These are phyloP conservation scores for Phenganax marumi DNA, from an alignment of 92 coral and sea anemone genomes.

Conservation along the genomic window DNA sequence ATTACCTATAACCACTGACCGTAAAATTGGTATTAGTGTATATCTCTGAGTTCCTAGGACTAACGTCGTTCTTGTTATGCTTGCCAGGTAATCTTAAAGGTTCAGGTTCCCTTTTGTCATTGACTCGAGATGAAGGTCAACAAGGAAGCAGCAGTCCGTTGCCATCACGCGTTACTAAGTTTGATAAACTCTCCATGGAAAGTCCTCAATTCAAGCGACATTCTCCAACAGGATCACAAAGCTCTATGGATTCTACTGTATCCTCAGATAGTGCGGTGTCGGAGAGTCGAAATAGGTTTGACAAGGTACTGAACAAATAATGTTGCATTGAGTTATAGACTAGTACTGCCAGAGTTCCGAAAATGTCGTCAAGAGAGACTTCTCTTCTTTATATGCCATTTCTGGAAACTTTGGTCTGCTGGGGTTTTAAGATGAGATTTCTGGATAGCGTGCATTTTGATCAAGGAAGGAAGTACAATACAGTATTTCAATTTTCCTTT, in stretches of 20 bases:
- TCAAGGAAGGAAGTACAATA: too few species aligned
- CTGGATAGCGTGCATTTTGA: too few species aligned
- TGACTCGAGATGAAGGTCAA: constrained; percentile 29
- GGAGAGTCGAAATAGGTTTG: constrained; percentile 90
- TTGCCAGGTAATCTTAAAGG: constrained; percentile 10
- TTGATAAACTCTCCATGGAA: constrained; percentile 12
- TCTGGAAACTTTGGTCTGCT: too few species aligned
- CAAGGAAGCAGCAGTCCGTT: constrained; percentile 27
- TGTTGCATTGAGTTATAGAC: too few species aligned
- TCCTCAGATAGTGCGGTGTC: constrained; percentile 69
- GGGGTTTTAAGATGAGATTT: too few species aligned
- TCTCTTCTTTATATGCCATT: too few species aligned
- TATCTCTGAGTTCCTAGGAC: background rate
- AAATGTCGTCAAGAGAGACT: too few species aligned
- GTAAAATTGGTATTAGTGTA: background rate
- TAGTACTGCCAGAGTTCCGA: too few species aligned
- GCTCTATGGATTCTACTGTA: constrained; percentile 68
- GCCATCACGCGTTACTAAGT: constrained; percentile 15
- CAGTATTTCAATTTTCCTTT: too few species aligned
- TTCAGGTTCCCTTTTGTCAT: constrained; percentile 29
- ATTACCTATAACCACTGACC: background rate
- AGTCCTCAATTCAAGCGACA: constrained; percentile 36
- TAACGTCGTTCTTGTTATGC: background rate
- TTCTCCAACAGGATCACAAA: constrained; percentile 82
- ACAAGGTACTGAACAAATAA: constrained; percentile 56